phyloP scores from a whole-genome alignment of 1,140 invertebrate genomes.

The Teleogryllus occipitalis region DNA sequence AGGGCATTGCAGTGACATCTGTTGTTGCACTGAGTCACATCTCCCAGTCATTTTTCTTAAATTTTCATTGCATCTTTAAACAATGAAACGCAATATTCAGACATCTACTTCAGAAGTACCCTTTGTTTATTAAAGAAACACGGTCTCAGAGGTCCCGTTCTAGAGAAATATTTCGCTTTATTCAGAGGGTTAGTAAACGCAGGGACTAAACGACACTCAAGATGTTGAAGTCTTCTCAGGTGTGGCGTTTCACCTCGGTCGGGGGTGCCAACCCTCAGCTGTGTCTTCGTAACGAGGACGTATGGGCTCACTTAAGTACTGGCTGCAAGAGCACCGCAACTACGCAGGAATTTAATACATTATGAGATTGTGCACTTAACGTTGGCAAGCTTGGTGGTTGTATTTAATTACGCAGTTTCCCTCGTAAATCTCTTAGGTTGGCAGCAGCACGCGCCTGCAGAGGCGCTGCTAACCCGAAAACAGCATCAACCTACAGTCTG shows the following conservation, averaged over 20 bases:
- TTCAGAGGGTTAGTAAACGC: no score
- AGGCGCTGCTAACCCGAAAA: background rate
- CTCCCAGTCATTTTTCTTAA: no score
- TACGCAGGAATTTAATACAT: background rate
- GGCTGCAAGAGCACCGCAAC: background rate
- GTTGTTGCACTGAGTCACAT: no score
- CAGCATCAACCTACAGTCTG: background rate
- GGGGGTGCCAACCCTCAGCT: background rate
- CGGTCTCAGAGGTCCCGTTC: no score
- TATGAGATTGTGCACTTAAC: conserved; percentile 4
- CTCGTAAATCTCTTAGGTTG: background rate
- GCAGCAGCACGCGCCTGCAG: background rate
- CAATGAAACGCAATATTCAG: no score
- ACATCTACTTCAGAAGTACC: no score
- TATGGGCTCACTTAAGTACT: background rate
- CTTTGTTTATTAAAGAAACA: no score
- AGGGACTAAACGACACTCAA: background rate
- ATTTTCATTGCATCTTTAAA: no score
- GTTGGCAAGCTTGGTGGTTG: background rate
- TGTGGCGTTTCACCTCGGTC: background rate
- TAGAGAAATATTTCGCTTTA: no score
- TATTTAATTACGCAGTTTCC: background rate
- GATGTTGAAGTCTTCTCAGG: background rate
- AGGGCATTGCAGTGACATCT: no score
- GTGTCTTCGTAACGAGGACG: background rate